Evolutionary conservation across 2,888 invertebrate genomes (phyloP).

Genomic region (Crossocerus cetratus): DNA sequence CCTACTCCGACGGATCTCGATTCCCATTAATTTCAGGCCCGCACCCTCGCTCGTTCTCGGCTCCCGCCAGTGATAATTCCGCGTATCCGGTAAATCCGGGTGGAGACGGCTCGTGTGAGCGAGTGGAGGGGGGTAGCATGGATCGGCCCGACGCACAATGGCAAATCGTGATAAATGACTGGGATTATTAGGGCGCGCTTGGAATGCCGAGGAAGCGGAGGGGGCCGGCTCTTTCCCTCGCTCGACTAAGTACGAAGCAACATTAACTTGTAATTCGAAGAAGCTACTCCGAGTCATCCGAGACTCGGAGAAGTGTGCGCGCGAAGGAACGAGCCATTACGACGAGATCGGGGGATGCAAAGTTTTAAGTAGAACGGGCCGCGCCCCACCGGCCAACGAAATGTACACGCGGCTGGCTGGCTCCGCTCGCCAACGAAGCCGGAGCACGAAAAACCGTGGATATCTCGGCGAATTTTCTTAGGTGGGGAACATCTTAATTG

Average conservation of each 20-base stretch:
- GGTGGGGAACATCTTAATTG: too few species aligned
- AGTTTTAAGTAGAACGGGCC: background rate
- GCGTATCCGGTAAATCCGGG: background rate
- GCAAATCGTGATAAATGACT: constrained; percentile 41
- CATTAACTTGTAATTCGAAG: constrained; percentile 28
- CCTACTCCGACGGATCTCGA: background rate
- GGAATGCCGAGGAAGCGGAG: constrained; percentile 33
- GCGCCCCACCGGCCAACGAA: background rate
- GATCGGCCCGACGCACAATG: background rate
- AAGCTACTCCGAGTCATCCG: constrained; percentile 14
- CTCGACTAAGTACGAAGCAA: constrained; percentile 48
- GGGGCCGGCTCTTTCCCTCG: constrained; percentile 12
- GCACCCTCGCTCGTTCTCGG: background rate
- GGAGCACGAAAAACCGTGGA: background rate
- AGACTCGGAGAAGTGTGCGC: constrained; percentile 21
- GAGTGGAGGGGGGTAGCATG: background rate
- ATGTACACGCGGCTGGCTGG: background rate
- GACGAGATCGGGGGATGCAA: too few species aligned
- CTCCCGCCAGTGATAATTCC: too few species aligned
- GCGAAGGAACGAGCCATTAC: constrained; percentile 8
- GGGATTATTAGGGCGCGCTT: constrained; percentile 37
- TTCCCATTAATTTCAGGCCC: background rate
- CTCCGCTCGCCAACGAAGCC: background rate
- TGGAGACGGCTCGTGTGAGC: too few species aligned
- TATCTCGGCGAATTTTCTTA: background rate